Evolutionary conservation across 2,888 invertebrate genomes (phyloP).

Genomic region (Agrenia bidenticulata): DNA sequence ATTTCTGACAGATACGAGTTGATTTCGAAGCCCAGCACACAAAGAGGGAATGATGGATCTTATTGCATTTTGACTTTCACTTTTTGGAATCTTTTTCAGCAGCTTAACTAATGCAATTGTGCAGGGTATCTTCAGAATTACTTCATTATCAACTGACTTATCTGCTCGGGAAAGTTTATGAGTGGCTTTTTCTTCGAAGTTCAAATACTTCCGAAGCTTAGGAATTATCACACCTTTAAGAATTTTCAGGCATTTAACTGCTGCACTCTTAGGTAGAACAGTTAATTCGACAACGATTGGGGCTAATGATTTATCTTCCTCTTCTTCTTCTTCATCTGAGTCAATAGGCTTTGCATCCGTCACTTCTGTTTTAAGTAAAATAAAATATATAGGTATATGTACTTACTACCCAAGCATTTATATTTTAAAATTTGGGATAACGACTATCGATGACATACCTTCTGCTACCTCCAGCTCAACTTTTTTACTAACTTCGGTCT

Average conservation of each 20-base stretch:
- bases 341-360: neutral
- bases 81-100: slow-evolving; percentile 39
- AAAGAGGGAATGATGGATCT: slow-evolving; percentile 44
- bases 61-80: slow-evolving; percentile 37
- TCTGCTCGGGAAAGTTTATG: slow-evolving; percentile 40
- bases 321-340: slow-evolving; percentile 15
- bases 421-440: neutral
- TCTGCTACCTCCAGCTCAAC: neutral
- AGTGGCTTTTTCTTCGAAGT: slow-evolving; percentile 43
- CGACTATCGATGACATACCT: neutral
- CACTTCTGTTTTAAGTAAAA: neutral
- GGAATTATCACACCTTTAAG: slow-evolving; percentile 37
- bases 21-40: slow-evolving; percentile 39
- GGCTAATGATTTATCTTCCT: slow-evolving; percentile 24
- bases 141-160: slow-evolving; percentile 42
- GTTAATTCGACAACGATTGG: slow-evolving; percentile 8
- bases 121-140: slow-evolving; percentile 43
- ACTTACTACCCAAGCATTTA: neutral
- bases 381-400: neutral
- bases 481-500: neutral
- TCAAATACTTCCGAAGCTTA: slow-evolving; percentile 37
- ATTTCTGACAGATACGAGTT: slow-evolving; percentile 36
- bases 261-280: slow-evolving; percentile 30
- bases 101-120: slow-evolving; percentile 43
- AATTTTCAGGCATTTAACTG: slow-evolving; percentile 32